Evolutionary conservation across 2,113 vertebrate genomes (phyloP), one percentile per base, ranked within the genome.

Genomic region (Anolis carolinensis): DNA sequence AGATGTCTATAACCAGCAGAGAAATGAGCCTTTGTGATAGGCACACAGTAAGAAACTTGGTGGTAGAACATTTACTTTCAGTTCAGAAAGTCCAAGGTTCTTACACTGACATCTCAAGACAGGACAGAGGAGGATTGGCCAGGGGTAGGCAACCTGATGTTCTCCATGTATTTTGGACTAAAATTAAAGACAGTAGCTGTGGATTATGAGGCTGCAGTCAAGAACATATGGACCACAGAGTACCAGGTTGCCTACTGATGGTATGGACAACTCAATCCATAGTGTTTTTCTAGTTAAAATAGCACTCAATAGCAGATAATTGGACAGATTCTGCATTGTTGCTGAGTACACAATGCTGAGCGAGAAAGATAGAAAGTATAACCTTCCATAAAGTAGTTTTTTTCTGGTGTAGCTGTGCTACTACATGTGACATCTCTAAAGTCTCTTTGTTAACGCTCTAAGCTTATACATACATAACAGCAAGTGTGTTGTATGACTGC

Each of bases 1-100:
- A 94, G 93, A 92, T 95, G 93, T 84, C 86, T 91, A 79, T 3
- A 50, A 78, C 89, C 82, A 85, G 79, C 81, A 25, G 62, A 87
- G 80, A 92, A 88, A 9, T 0, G 63, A 80, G 78, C 84, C 91
- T 92, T 90, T 93, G 92, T 93, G 44, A 65, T 27, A 62, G 0
- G 13, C 50, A 85, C 55, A 0, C 84, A 65, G 50, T 62, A 20
- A 16, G 59, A 84, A 48, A 44, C 16, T 83, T 30, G 30, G 25
- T 59, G 16, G 82, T 36, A 62, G 82, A 74, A 5, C 25, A n/a
- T 13, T 16, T 63, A 9, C 55, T 74, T 83, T 75, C 18, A 14
- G 5, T 44, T 9, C 27, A 7, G 27, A 36, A 63, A 7, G 14
- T 18, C 34, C 52, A 34, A 73, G 25, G 27, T 83, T 74, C 50